A percentile compares a stretch with the other conserved stretches of the same genome.
These are phyloP conservation scores for Tenodera sinensis DNA, from an alignment of 2,888 invertebrate genomes.

Conservation along the genomic window DNA sequence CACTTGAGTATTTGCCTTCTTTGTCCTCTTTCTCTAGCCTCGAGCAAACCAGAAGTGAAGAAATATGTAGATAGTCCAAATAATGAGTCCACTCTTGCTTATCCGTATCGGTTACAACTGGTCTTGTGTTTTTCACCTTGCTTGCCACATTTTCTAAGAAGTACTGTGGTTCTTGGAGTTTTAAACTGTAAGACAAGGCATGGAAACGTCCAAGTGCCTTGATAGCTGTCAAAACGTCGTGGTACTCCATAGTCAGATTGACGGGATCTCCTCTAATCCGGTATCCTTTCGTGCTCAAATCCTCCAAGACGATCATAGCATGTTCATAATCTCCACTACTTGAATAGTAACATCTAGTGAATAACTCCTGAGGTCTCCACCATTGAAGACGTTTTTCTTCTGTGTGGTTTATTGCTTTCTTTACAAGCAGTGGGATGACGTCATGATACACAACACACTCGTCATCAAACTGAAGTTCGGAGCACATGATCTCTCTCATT, in stretches of 20 bases:
- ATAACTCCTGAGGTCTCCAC: not conserved
- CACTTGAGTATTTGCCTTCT: not conserved
- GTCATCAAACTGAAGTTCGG: not conserved
- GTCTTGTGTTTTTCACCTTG: not conserved
- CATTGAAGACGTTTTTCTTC: not conserved
- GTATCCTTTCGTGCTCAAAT: not conserved
- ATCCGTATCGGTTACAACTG: not conserved
- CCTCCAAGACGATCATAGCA: not conserved
- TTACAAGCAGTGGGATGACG: not conserved
- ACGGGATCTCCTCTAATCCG: not conserved
- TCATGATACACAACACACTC: not conserved
- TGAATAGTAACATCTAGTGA: not conserved
- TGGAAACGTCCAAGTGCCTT: constrained; percentile 38
- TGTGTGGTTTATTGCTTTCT: not conserved
- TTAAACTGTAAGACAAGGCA: constrained; percentile 37
- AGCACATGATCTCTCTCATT: not conserved
- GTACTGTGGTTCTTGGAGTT: not conserved
- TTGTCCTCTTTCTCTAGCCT: not conserved
- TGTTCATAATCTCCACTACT: not conserved
- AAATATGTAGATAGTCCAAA: not conserved
- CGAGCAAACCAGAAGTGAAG: not conserved
- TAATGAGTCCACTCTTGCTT: not conserved
- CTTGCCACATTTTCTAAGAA: not conserved
- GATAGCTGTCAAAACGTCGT: constrained; percentile 36
- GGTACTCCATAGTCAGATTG: constrained; percentile 33